Conservation (phyloP, 2,797 vertebrate species). For the Mastacembelus armatus region DNA sequence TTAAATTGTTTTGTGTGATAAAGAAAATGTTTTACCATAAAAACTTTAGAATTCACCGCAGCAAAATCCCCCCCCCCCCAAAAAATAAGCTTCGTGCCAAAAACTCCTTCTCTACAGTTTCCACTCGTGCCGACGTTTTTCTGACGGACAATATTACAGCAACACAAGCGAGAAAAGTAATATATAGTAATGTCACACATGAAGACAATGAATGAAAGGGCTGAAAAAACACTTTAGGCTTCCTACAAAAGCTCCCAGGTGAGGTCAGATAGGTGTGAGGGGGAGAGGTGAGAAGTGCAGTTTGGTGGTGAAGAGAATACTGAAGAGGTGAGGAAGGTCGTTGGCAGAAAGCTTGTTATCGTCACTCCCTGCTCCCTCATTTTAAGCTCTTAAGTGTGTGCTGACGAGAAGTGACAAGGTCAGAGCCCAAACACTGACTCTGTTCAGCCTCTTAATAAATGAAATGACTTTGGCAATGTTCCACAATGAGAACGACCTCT, state of each 20-base stretch:
- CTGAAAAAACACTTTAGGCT: too few species aligned
- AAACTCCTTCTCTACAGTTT: background rate
- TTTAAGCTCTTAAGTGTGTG: slow-evolving; percentile 6
- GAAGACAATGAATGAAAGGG: background rate
- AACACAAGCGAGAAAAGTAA: too few species aligned
- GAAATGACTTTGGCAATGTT: background rate
- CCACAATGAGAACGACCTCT: background rate
- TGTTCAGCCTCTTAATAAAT: background rate
- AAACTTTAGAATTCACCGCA: too few species aligned
- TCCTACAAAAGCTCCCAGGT: background rate
- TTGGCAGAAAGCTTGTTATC: background rate
- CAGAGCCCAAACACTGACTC: background rate
- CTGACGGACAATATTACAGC: background rate
- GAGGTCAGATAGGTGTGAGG: slow-evolving; percentile 12
- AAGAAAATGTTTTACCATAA: too few species aligned
- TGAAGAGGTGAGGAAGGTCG: slow-evolving; percentile 14
- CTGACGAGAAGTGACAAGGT: slow-evolving; percentile 7
- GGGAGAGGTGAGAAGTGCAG: background rate
- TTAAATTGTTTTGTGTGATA: too few species aligned
- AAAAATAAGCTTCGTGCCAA: background rate
- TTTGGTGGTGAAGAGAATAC: slow-evolving; percentile 1
- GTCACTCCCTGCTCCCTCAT: background rate
- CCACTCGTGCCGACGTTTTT: background rate
- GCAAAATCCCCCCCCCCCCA: too few species aligned
- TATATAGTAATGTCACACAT: background rate